These are phyloP conservation scores for Martes martes DNA, from an alignment of 2,113 vertebrate genomes.

Conservation along the genomic window DNA sequence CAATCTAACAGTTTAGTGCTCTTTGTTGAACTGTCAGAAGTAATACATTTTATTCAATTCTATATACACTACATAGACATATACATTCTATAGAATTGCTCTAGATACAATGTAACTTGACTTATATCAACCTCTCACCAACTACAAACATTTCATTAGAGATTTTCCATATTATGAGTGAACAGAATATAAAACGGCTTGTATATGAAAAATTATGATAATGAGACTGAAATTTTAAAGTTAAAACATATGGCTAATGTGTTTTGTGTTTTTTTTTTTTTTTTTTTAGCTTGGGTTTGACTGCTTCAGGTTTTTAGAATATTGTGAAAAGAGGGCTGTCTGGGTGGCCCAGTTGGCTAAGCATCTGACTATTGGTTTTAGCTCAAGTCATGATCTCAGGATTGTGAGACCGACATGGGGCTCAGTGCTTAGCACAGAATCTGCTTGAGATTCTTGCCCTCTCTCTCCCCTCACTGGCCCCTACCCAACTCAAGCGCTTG, in stretches of 20 bases:
- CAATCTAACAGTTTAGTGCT: slow-evolving; percentile 52
- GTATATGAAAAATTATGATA: neutral
- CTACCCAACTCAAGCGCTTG: neutral
- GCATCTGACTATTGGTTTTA: neutral
- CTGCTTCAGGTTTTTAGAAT: neutral
- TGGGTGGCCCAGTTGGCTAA: neutral
- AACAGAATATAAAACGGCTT: neutral
- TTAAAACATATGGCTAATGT: neutral
- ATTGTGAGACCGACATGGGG: neutral
- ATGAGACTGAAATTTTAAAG: neutral
- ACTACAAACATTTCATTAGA: slow-evolving; percentile 4
- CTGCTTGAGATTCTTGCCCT: neutral
- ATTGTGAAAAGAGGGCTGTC: neutral
- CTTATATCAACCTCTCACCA: neutral
- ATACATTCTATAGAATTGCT: slow-evolving; percentile 27
- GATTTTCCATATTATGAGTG: neutral
- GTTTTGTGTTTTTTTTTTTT: neutral
- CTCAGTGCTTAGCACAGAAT: neutral
- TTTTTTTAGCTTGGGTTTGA: neutral
- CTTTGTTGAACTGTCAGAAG: slow-evolving; percentile 66
- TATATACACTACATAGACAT: neutral
- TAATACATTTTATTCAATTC: slow-evolving; percentile 50
- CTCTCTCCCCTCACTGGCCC: neutral
- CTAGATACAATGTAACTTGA: slow-evolving; percentile 37
- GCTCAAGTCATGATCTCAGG: neutral